phyloP scores from a whole-genome alignment of 2,888 invertebrate genomes.

The Tetranychus piercei region DNA sequence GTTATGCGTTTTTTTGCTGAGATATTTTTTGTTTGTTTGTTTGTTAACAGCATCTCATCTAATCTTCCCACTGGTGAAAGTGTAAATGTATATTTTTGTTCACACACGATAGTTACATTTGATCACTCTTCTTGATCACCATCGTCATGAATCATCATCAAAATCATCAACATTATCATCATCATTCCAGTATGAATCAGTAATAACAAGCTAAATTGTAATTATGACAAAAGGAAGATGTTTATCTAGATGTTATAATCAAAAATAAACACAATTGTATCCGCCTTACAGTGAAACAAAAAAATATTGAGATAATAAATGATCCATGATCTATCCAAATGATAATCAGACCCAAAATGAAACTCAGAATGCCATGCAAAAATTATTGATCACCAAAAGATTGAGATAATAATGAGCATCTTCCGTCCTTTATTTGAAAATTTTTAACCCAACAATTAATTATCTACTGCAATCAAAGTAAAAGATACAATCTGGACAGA shows the following conservation, averaged over 20 bases:
- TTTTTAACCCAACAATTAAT: not conserved
- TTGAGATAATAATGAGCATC: not conserved
- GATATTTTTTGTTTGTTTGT: not conserved
- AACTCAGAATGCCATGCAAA: not conserved
- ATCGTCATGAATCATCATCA: too few relatives aligned
- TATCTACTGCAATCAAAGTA: not conserved
- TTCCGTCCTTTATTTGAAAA: not conserved
- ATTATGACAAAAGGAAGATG: not conserved
- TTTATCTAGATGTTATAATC: not conserved
- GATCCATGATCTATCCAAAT: conserved; percentile 4
- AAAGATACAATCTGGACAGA: too few relatives aligned
- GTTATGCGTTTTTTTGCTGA: not conserved
- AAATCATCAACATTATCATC: not conserved
- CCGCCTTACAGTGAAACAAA: not conserved
- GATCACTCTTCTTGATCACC: too few relatives aligned
- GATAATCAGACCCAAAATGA: not conserved
- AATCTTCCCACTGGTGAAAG: not conserved
- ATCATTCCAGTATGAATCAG: not conserved
- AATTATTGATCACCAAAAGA: not conserved
- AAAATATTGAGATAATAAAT: not conserved
- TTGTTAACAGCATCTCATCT: not conserved
- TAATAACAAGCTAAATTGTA: not conserved
- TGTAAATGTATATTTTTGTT: too few relatives aligned
- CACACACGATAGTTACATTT: too few relatives aligned
- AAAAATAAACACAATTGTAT: not conserved